These are phyloP conservation scores for Cephalotes varians DNA, from an alignment of 2,888 invertebrate species.

Conservation along the genomic window DNA sequence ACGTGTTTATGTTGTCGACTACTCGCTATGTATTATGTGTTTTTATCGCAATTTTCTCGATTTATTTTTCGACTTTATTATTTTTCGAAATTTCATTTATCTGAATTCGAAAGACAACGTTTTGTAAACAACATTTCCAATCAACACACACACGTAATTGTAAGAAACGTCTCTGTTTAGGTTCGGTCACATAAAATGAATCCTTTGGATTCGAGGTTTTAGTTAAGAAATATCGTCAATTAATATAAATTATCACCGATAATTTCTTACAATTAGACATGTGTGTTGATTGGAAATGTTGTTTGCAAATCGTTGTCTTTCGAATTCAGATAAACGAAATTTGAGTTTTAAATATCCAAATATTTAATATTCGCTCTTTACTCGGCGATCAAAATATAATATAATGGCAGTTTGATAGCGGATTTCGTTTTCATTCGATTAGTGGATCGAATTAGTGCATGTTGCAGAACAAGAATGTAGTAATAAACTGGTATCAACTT, in stretches of 20 bases:
- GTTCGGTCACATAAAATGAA: no score
- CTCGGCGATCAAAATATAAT: not conserved
- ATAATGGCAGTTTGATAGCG: not conserved
- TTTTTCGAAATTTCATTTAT: not conserved
- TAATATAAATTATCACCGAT: no score
- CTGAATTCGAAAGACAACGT: not conserved
- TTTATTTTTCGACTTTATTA: not conserved
- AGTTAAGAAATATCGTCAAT: no score
- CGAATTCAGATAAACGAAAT: not conserved
- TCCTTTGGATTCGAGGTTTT: no score
- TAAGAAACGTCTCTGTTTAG: no score
- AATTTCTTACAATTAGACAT: no score
- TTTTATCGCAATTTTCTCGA: constrained; percentile 2
- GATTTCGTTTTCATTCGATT: not conserved
- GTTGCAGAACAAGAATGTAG: not conserved
- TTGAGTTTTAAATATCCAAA: not conserved
- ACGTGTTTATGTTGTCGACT: not conserved
- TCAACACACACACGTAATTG: no score
- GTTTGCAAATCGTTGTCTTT: not conserved
- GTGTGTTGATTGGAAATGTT: not conserved
- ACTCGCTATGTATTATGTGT: constrained; percentile 11
- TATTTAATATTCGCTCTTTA: not conserved
- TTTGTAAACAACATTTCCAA: not conserved
- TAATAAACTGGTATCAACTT: not conserved
- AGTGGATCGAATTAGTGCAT: not conserved